Evolutionary conservation across 2,888 invertebrate species (phyloP).

Genomic region (Suillia variegata): DNA sequence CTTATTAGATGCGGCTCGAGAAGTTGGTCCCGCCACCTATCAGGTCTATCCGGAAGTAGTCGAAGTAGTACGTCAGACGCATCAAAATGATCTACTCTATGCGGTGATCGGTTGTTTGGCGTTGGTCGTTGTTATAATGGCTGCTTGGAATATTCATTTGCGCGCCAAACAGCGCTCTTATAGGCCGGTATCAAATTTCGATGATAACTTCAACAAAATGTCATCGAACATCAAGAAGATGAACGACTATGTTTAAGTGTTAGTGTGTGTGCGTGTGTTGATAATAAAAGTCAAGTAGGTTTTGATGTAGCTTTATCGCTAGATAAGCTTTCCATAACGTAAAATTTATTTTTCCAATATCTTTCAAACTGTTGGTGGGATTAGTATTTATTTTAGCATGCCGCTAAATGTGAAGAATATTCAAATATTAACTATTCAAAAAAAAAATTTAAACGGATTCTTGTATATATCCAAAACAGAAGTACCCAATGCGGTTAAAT

Average conservation of each 20-base stretch:
- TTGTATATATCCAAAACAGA: no score
- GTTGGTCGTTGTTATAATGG: conserved; percentile 32
- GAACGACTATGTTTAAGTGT: conserved; percentile 37
- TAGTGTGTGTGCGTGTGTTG: no score
- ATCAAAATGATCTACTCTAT: conserved; percentile 31
- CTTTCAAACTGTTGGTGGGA: no score
- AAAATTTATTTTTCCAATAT: background rate
- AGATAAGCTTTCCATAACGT: no score
- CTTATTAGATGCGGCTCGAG: conserved; percentile 11
- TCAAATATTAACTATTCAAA: no score
- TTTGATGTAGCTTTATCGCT: no score
- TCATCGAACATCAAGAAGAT: conserved; percentile 38
- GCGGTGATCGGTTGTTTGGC: conserved; percentile 38
- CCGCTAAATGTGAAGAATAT: no score
- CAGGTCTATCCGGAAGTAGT: conserved; percentile 47
- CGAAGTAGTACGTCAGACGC: conserved; percentile 39
- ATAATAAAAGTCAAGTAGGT: no score
- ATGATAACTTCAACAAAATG: conserved; percentile 54
- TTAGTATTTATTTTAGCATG: no score
- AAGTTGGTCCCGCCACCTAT: conserved; percentile 35
- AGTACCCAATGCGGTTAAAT: no score
- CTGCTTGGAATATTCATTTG: conserved; percentile 41
- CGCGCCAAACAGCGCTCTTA: conserved; percentile 58
- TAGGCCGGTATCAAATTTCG: conserved; percentile 55
- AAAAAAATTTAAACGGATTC: no score